A percentile compares a stretch with the other conserved stretches of the same genome.
Conservation (phyloP, 2,797 vertebrate species). For the Alca torda region DNA sequence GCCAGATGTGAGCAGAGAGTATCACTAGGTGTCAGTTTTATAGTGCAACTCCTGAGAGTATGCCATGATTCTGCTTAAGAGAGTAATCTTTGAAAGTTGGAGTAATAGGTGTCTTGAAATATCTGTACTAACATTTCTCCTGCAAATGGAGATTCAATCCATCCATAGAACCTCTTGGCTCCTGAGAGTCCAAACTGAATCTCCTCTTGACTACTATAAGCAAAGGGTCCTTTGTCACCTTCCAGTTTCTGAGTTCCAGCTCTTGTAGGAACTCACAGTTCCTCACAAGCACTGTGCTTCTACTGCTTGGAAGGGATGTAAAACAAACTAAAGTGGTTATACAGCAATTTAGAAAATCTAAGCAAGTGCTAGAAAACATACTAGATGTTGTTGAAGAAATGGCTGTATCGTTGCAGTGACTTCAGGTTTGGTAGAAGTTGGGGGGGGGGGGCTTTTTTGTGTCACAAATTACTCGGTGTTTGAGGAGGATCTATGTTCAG, state of each 20-base stretch:
- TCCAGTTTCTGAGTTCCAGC: background rate
- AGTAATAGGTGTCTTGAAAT: background rate
- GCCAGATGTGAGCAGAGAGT: background rate
- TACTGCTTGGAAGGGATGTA: background rate
- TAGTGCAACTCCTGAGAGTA: background rate
- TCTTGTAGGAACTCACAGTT: background rate
- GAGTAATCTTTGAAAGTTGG: background rate
- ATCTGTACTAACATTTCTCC: background rate
- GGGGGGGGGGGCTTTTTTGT: background rate
- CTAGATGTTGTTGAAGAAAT: accelerated
- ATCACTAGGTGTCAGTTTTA: background rate
- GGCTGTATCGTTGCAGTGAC: background rate
- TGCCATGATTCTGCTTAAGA: background rate
- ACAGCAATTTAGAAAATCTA: background rate
- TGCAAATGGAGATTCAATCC: background rate
- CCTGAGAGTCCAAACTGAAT: background rate
- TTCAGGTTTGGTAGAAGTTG: background rate
- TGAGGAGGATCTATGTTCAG: background rate
- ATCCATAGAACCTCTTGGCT: background rate
- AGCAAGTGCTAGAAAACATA: background rate
- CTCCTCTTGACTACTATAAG: background rate
- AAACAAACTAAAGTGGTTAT: background rate
- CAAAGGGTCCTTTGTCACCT: background rate
- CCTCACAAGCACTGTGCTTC: background rate
- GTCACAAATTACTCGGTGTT: background rate